These are phyloP conservation scores for Brachystomella parvula DNA, from an alignment of 1,140 invertebrate genomes.

Conservation along the genomic window DNA sequence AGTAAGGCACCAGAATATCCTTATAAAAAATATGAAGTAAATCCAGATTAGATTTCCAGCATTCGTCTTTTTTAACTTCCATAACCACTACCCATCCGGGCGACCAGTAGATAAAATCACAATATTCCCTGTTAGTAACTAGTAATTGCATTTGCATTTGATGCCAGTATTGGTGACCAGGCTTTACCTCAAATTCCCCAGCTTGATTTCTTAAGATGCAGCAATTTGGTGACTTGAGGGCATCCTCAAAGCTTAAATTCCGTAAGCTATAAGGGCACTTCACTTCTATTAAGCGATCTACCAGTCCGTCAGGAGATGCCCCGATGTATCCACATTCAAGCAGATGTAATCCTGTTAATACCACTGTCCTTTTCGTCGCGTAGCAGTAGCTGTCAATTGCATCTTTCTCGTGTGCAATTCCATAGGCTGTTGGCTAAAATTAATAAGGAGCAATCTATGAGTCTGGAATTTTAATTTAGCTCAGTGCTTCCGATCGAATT, in stretches of 20 bases:
- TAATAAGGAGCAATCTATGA: background rate
- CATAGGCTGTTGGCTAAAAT: background rate
- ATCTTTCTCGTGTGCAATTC: background rate
- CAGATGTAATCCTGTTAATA: background rate
- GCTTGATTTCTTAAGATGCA: background rate
- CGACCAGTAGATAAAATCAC: background rate
- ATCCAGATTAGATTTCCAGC: background rate
- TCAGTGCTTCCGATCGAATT: too few relatives aligned
- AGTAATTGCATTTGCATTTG: background rate
- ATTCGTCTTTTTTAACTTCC: background rate
- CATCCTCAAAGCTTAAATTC: background rate
- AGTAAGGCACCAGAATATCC: background rate
- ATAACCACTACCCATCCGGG: background rate
- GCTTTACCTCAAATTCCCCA: background rate
- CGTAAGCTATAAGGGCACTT: background rate
- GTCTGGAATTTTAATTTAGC: background rate
- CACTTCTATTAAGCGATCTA: background rate
- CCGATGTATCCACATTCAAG: background rate
- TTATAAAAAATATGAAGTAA: background rate
- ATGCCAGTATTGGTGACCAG: background rate
- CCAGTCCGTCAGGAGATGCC: background rate
- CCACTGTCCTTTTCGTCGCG: background rate
- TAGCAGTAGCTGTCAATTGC: background rate
- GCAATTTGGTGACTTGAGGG: background rate
- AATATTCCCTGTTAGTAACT: background rate